Percentiles rank a stretch among this genome's conserved stretches.
These are phyloP conservation scores for Acinonyx jubatus DNA, from an alignment of 2,113 vertebrate species.

Conservation along the genomic window DNA sequence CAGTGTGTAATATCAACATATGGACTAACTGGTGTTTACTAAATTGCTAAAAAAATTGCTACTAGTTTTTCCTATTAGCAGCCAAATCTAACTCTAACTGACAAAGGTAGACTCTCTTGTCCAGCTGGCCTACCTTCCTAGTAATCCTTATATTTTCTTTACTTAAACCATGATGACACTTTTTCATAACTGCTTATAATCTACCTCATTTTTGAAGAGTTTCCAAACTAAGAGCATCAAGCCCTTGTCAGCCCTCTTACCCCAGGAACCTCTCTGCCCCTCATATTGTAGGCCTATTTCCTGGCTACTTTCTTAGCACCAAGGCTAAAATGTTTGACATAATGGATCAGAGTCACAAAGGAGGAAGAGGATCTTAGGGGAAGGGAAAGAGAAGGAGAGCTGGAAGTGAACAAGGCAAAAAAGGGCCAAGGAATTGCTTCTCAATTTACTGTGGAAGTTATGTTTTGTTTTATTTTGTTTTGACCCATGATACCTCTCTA, in stretches of 20 bases:
- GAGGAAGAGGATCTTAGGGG: background rate
- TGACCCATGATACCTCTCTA: background rate
- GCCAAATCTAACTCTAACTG: background rate
- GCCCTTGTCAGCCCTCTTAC: background rate
- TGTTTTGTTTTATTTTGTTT: background rate
- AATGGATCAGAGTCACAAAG: background rate
- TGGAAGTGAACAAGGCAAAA: background rate
- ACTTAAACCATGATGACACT: background rate
- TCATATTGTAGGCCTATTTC: background rate
- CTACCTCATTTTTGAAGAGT: background rate
- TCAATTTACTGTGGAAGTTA: background rate
- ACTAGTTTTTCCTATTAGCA: background rate
- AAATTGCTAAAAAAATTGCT: background rate
- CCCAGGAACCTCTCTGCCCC: background rate
- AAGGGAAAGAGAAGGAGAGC: background rate
- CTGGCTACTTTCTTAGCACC: background rate
- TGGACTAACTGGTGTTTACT: background rate
- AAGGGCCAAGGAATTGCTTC: background rate
- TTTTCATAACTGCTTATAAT: background rate
- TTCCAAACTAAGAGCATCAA: background rate
- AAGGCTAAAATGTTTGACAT: background rate
- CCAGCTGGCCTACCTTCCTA: background rate
- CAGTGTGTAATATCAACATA: background rate
- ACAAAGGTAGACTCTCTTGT: background rate
- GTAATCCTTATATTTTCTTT: background rate